Base-by-base conservation (phyloP, 37 sponge, comb jelly and placozoan species). In the Diacarnus erythraeanus region DNA sequence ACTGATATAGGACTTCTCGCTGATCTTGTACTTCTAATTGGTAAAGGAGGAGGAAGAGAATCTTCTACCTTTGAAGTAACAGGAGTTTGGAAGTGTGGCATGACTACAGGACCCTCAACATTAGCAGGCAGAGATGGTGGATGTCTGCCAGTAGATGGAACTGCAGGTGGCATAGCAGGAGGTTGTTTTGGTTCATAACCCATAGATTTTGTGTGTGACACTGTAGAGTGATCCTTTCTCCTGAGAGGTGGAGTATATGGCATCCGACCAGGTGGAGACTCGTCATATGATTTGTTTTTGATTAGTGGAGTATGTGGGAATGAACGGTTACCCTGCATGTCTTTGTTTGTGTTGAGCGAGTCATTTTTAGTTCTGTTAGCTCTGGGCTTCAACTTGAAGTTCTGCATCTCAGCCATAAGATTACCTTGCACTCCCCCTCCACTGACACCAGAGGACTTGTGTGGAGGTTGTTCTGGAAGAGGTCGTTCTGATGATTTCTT, bases 321-420 rank as follows among this genome's bases (percentile, higher is more conserved):
- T n/a, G n/a, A n/a, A n/a, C n/a, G n/a, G n/a, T n/a, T n/a, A n/a
- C n/a, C n/a, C n/a, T n/a, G n/a, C n/a, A n/a, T n/a, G n/a, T n/a
- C n/a, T n/a, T n/a, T n/a, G n/a, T n/a, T n/a, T n/a, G n/a, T n/a
- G n/a, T n/a, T n/a, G n/a, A n/a, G n/a, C n/a, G n/a, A n/a, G n/a
- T n/a, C n/a, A n/a, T n/a, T n/a, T n/a, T n/a, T n/a, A n/a, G n/a
- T n/a, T n/a, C n/a, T n/a, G n/a, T n/a, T n/a, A n/a, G n/a, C n/a
- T n/a, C n/a, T n/a, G n/a, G n/a, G n/a, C 58, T 27, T 74, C 34
- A 74, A 51, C 58, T 74, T 26, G 58, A 74, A 74, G 1, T 56
- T 20, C 36, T 74, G 75, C 75, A 74, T 66, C 69, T 66, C 79
- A 65, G 44, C 68, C 42, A 65, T 67, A 22, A 78, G 56, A 67